phyloP scores from a whole-genome alignment of 2,888 invertebrate genomes.

The Timema podura region DNA sequence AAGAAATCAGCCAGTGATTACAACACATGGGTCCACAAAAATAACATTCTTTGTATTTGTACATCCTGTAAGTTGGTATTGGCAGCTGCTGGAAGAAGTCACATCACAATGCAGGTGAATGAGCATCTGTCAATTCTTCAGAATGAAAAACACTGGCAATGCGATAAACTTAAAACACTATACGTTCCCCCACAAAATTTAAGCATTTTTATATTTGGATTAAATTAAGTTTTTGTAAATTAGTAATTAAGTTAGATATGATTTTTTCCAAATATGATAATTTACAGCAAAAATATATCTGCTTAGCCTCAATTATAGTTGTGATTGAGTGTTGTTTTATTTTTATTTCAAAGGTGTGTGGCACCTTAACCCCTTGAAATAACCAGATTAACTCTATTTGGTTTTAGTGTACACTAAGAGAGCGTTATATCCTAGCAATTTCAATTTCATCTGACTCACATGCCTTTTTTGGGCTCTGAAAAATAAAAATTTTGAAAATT shows the following conservation, averaged over 20 bases:
- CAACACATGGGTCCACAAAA: too few relatives aligned
- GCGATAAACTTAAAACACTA: too few relatives aligned
- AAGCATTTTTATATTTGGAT: too few relatives aligned
- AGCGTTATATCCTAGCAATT: neutral
- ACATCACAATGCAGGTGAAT: neutral
- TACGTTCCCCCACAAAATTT: too few relatives aligned
- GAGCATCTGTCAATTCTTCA: conserved; percentile 4
- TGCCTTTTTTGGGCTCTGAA: conserved; percentile 8
- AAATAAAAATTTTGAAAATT: neutral
- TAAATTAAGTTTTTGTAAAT: too few relatives aligned
- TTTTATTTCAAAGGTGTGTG: neutral
- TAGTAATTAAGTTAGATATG: too few relatives aligned
- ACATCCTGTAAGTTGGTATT: neutral
- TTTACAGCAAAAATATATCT: neutral
- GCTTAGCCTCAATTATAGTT: neutral
- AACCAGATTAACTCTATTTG: neutral
- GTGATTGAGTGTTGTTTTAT: neutral
- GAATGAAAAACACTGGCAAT: neutral
- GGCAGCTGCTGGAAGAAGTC: conserved; percentile 1
- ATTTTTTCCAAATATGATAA: too few relatives aligned
- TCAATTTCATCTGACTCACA: neutral
- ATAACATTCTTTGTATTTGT: too few relatives aligned
- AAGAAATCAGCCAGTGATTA: too few relatives aligned
- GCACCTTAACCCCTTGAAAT: neutral
- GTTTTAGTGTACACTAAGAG: neutral